Evolutionary conservation across 2,888 invertebrate genomes (phyloP).

Genomic region (Scrobipalpa atriplicella): DNA sequence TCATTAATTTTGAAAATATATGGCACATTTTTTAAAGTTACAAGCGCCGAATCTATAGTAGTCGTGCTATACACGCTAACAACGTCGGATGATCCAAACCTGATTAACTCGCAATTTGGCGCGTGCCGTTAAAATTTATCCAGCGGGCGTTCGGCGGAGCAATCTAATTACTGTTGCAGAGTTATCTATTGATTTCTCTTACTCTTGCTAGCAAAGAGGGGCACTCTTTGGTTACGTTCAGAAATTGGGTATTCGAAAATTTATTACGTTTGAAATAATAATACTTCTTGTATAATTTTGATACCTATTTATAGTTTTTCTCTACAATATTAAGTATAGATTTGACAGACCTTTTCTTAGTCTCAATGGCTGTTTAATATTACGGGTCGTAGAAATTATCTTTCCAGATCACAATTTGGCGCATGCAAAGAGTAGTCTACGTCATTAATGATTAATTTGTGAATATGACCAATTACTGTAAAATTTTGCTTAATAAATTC

Average conservation of each 20-base stretch:
- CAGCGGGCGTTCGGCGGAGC: constrained; percentile 34
- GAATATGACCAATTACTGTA: no score
- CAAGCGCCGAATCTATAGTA: constrained; percentile 31
- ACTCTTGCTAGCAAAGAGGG: no score
- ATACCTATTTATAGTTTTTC: no score
- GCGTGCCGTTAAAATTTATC: constrained; percentile 59
- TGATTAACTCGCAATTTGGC: constrained; percentile 64
- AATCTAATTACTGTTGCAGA: constrained; percentile 32
- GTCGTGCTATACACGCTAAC: constrained; percentile 42
- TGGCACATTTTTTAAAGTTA: no score
- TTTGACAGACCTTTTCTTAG: no score
- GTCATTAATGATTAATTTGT: no score
- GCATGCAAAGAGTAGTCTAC: no score
- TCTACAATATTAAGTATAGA: no score
- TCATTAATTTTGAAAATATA: no score
- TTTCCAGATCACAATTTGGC: no score
- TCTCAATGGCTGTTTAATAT: no score
- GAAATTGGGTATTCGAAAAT: not conserved
- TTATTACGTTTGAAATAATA: not conserved
- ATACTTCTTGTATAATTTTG: not conserved
- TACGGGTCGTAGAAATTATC: no score
- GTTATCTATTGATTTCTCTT: constrained; percentile 28
- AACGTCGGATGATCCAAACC: constrained; percentile 57
- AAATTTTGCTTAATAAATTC: not conserved
- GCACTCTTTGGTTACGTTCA: not conserved